Percentiles rank a stretch among this genome's conserved stretches.
Conservation (phyloP, 1,140 invertebrate genomes). For the Drosophila lini region DNA sequence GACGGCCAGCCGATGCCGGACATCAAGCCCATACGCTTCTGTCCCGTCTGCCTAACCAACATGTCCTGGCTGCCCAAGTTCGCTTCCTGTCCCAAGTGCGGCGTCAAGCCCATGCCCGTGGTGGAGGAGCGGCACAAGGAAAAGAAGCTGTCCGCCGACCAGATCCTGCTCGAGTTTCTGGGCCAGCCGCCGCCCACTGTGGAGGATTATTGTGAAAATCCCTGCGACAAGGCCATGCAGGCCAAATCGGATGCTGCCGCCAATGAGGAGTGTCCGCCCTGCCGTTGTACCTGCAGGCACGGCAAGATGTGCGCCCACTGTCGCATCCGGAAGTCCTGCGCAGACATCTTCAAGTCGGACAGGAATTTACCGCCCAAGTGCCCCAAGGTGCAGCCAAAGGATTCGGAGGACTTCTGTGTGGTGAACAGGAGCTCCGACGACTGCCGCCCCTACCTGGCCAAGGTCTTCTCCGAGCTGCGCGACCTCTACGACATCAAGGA, state of each 20-base stretch:
- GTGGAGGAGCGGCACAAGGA: constrained; percentile 42
- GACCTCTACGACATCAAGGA: constrained; percentile 73
- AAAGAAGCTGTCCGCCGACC: constrained; percentile 54
- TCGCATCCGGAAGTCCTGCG: constrained; percentile 66
- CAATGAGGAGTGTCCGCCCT: constrained; percentile 33
- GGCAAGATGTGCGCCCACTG: constrained; percentile 73
- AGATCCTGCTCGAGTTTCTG: constrained; percentile 60
- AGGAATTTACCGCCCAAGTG: constrained; percentile 9
- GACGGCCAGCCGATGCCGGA: constrained; percentile 5
- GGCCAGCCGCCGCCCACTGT: constrained; percentile 21
- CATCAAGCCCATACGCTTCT: constrained; percentile 62
- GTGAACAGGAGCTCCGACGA: constrained; percentile 46
- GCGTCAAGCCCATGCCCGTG: constrained; percentile 58
- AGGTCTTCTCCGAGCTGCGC: constrained; percentile 74
- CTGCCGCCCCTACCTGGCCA: constrained; percentile 65
- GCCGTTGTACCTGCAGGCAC: constrained; percentile 65
- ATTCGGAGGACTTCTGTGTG: constrained; percentile 48
- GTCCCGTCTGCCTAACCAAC: constrained; percentile 69
- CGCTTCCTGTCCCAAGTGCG: constrained; percentile 66
- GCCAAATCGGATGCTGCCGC: neutral
- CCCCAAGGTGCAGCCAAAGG: constrained; percentile 22
- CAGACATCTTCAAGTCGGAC: constrained; percentile 60
- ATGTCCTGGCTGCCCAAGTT: constrained; percentile 76
- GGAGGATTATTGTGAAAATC: constrained; percentile 30
- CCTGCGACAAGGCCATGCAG: constrained; percentile 6